Conservation (phyloP, 2,888 invertebrate species). For the Charanyca ferruginea region DNA sequence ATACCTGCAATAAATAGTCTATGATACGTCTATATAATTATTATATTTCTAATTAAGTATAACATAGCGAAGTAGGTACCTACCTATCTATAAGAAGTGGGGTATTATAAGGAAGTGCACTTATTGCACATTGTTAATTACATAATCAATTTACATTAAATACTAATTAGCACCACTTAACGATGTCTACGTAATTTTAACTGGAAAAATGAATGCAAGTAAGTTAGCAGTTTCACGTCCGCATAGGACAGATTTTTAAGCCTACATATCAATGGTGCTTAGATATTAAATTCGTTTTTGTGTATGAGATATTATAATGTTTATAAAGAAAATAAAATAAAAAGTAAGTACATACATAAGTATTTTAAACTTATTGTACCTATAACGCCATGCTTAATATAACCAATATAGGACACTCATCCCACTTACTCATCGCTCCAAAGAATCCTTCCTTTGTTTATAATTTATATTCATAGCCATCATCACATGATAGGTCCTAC, state of each 20-base stretch:
- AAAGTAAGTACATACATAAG: too few species aligned
- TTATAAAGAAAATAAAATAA: too few species aligned
- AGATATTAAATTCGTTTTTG: too few species aligned
- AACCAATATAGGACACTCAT: constrained; percentile 45
- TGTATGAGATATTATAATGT: too few species aligned
- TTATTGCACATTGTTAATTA: constrained; percentile 45
- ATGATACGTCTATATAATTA: not conserved
- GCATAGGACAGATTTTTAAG: too few species aligned
- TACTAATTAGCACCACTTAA: constrained; percentile 44
- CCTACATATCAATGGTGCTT: too few species aligned
- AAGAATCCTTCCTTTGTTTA: constrained; percentile 71
- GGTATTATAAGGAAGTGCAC: constrained; percentile 30
- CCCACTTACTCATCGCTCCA: constrained; percentile 73
- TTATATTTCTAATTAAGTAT: not conserved
- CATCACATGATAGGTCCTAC: constrained; percentile 33
- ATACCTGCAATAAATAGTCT: constrained; percentile 5
- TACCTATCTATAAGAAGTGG: not conserved
- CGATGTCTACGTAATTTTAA: constrained; percentile 52
- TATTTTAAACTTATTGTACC: too few species aligned
- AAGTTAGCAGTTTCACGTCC: not conserved
- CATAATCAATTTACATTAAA: constrained; percentile 48
- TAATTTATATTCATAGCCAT: constrained; percentile 52
- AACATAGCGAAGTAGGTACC: not conserved
- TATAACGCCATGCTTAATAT: constrained; percentile 29
- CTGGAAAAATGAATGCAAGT: constrained; percentile 29